Base-by-base conservation (phyloP, 2,113 vertebrate species). In the Cyphomyrus discorhynchus region DNA sequence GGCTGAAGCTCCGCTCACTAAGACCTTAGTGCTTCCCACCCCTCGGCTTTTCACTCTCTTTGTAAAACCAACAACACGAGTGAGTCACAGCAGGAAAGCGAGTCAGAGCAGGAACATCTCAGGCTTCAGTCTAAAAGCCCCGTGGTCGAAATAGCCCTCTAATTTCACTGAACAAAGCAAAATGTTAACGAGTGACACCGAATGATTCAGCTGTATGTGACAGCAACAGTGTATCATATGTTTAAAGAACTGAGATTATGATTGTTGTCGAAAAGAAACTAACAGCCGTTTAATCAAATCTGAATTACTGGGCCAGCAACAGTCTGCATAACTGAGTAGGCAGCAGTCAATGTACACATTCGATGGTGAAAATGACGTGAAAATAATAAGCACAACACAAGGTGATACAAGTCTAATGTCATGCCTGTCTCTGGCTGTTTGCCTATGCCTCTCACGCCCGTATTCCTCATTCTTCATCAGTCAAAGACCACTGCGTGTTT, bases 401-500 rank as follows among this genome's bases (percentile, higher is more conserved):
- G n/a, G 62, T 47, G 80, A 42, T 45, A 83, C 27, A 35, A 21
- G 46, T 84, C 45, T 47, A 42, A 83, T 42, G 8, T 46, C 46
- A 47, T 45, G 82, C 46, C 45, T 47, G 7, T 47, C 45, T 84
- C 82, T 84, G 19, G 17, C 11, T n/a, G 46, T n/a, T 46, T 84
- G 84, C n/a, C 84, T 9, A 2, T 0, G 27, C n/a, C 31, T 56
- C 50, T 19, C 49, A 58, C 49, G 13, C 31, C 31, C 10, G 35
- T 21, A 21, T 46, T 88, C 53, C 53, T 62, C 53, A n/a, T 46
- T 24, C 42, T 58, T 27, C 35, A 42, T 66, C 56, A 88, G 35
- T 39, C 56, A 87, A 90, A 39, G 83, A 87, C 56, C 85, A 74
- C 82, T n/a, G 15, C 7, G 70, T 58, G 52, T 86, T 62, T 86